A percentile compares a stretch with the other conserved stretches of the same genome.
Conservation (phyloP, 2,797 vertebrate genomes). For the Pseudochromis fuscus region DNA sequence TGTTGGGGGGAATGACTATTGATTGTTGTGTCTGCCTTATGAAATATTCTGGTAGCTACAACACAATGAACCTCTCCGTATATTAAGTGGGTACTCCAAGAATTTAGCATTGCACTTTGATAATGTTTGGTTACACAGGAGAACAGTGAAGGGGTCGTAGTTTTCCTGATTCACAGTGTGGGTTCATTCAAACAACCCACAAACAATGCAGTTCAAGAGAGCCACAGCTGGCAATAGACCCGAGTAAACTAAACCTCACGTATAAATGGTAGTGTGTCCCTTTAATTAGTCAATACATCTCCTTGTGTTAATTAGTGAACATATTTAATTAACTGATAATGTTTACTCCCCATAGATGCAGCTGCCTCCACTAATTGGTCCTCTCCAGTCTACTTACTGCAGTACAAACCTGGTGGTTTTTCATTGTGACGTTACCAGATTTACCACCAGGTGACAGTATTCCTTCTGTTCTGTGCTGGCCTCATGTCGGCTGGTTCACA, state of each 20-base stretch:
- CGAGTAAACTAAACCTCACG: background rate
- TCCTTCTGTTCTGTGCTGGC: slow-evolving; percentile 56
- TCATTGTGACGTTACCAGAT: slow-evolving; percentile 38
- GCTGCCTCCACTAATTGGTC: background rate
- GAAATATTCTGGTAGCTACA: background rate
- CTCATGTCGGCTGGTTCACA: slow-evolving; percentile 37
- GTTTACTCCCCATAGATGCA: background rate
- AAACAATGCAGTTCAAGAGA: background rate
- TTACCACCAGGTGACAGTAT: slow-evolving; percentile 76
- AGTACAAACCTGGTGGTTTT: slow-evolving; percentile 6
- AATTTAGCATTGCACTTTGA: background rate
- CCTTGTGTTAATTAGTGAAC: slow-evolving; percentile 8
- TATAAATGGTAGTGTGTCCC: background rate
- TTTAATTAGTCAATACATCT: slow-evolving; percentile 15
- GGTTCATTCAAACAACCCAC: background rate
- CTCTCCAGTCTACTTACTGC: background rate
- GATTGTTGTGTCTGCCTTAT: background rate
- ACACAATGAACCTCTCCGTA: background rate
- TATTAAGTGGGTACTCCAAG: background rate
- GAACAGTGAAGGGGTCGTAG: background rate
- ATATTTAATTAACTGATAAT: slow-evolving; percentile 14
- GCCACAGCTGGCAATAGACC: slow-evolving; percentile 1
- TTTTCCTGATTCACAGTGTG: background rate
- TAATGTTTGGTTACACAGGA: background rate
- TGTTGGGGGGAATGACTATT: too few species aligned